Conservation (phyloP, 2,797 vertebrate species). For the Amblyopsis hoosieri region DNA sequence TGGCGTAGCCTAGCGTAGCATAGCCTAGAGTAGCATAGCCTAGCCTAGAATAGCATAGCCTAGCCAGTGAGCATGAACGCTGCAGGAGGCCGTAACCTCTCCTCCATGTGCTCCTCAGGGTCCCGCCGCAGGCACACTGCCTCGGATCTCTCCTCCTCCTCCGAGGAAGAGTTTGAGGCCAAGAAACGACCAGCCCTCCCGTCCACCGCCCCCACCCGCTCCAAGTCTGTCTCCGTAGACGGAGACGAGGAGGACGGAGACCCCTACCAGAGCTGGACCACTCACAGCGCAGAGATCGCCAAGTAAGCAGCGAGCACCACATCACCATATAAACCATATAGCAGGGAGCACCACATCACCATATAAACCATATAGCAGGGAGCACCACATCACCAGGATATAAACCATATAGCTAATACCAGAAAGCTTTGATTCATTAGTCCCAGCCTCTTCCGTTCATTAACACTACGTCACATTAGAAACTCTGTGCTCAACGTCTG, state of each 20-base stretch:
- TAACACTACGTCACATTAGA: no score
- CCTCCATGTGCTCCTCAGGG: not conserved
- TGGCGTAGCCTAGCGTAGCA: no score
- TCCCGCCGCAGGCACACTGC: conserved; percentile 69
- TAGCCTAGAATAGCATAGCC: no score
- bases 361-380: no score
- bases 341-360: not conserved
- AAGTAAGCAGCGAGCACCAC: conserved; percentile 72
- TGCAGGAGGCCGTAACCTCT: not conserved
- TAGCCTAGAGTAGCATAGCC: no score
- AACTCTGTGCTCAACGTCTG: no score
- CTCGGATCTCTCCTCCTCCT: conserved; percentile 93
- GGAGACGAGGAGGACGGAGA: conserved; percentile 79
- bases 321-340: not conserved
- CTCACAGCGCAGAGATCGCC: conserved; percentile 94
- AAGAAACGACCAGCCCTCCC: conserved; percentile 80
- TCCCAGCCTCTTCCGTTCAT: no score
- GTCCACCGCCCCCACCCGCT: conserved; percentile 48
- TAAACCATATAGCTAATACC: no score
- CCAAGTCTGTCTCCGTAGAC: conserved; percentile 68
- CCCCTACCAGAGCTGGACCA: conserved; percentile 90
- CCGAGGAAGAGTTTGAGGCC: conserved; percentile 91
- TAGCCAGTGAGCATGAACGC: no score
- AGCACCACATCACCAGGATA: no score
- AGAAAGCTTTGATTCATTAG: no score